Evolutionary conservation across 2,888 invertebrate genomes (phyloP), one percentile per base, ranked within the genome.

Genomic region (Drosophila vallismaia): DNA sequence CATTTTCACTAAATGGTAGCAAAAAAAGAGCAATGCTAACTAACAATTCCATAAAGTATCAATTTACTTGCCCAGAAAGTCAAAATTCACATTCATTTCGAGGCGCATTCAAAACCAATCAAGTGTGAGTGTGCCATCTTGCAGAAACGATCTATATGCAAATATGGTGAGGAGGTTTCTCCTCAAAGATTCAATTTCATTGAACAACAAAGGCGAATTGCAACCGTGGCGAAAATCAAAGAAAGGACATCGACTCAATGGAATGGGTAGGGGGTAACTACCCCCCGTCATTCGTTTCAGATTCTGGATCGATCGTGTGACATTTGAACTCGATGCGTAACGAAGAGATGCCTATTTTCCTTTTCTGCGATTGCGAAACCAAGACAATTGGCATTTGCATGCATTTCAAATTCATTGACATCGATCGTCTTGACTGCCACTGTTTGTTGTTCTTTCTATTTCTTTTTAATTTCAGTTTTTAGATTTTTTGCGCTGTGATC

Each of bases 381-480:
- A 71, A 38, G 53, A 62, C 72, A 69, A 62, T 55, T 45, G 58
- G 62, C 84, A 82, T 83, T 83, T 83, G 88, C 82, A 88, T 83
- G 88, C 78, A 77, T 88, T 75, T 88, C 84, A 75, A 69, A 82
- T 66, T 79, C 82, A 80, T 88, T 84, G 84, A 86, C 76, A 74
- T 85, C 71, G 77, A 74, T 81, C 71, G 80, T 78, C 71, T 73
- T 77, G 80, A 66, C 84, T 78, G 36, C 36, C 6, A 58, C 75
- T 84, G 76, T 89, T 88, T 89, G 89, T 87, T 88, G 89, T 83
- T 42, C 19, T 88, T 84, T 86, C 82, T 84, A 88, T 88, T 89
- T 42, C 8, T 88, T 86, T 88, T 86, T 82, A 88, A 88, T 88
- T 89, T 88, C 1, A 36, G 83, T 55, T 73, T 76, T 67, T 60